phyloP scores from a whole-genome alignment of 2,797 vertebrate species.

The Chaetodon trifasciatus region DNA sequence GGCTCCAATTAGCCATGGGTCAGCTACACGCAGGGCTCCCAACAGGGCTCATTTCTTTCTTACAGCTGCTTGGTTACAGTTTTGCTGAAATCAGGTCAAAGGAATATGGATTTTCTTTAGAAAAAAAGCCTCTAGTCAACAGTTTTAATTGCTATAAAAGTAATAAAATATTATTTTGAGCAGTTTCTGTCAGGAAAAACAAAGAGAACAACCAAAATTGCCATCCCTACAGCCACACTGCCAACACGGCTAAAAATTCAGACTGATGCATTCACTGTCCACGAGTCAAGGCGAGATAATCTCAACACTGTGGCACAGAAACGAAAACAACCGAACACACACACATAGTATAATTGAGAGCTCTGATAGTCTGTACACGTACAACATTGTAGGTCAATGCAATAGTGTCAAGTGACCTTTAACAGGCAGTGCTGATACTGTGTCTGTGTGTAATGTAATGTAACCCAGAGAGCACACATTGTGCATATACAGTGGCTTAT shows the following conservation, averaged over 20 bases:
- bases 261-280: background rate
- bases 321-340: background rate
- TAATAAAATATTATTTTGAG: no score
- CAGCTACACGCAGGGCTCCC: slow-evolving; percentile 11
- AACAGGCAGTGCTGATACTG: background rate
- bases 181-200: background rate
- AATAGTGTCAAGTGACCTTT: slow-evolving; percentile 58
- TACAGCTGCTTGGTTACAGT: background rate
- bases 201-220: background rate
- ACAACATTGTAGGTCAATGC: slow-evolving; percentile 32
- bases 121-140: background rate
- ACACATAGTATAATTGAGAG: no score
- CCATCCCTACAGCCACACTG: background rate
- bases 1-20: slow-evolving; percentile 45
- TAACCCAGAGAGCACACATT: slow-evolving; percentile 12
- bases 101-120: background rate
- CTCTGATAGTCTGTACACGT: background rate
- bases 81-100: slow-evolving; percentile 27
- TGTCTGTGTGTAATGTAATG: background rate
- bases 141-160: background rate
- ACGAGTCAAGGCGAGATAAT: background rate
- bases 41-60: background rate
- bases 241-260: background rate
- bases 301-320: background rate
- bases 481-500: slow-evolving; percentile 15